A percentile compares a stretch with the other conserved stretches of the same genome.
These are phyloP conservation scores for Butorides virescens DNA, from an alignment of 2,113 vertebrate genomes.

Conservation along the genomic window DNA sequence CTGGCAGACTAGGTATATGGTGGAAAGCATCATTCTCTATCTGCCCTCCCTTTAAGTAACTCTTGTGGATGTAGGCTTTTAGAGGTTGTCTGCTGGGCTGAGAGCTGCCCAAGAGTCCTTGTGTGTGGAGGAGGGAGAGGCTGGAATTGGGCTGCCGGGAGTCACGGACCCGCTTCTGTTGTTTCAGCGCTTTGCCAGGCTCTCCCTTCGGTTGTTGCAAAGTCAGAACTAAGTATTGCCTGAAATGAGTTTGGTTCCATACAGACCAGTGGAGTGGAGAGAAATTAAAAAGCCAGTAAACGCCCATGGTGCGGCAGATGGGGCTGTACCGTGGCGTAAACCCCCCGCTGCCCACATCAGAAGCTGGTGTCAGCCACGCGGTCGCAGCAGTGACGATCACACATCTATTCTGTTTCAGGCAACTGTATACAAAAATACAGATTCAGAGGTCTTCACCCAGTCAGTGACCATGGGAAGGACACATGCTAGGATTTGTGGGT, in stretches of 20 bases:
- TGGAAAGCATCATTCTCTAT: not conserved
- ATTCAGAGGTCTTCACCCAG: not conserved
- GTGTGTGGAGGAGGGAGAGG: not conserved
- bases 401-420: not conserved
- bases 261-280: not conserved
- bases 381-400: not conserved
- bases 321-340: not conserved
- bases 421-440: not conserved
- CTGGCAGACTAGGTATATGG: not conserved
- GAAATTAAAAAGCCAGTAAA: not conserved
- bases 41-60: not conserved
- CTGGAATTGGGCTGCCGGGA: not conserved
- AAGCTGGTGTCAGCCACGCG: rapidly evolving
- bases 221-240: not conserved
- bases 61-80: not conserved
- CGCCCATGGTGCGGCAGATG: not conserved
- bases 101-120: not conserved
- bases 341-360: not conserved
- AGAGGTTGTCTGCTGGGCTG: not conserved
- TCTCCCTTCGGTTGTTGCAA: not conserved
- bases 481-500: not conserved
- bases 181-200: not conserved
- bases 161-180: not conserved
- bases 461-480: not conserved
- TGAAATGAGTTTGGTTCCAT: not conserved